Evolutionary conservation across 2,888 invertebrate species (phyloP).

Genomic region (Beris chalybata): DNA sequence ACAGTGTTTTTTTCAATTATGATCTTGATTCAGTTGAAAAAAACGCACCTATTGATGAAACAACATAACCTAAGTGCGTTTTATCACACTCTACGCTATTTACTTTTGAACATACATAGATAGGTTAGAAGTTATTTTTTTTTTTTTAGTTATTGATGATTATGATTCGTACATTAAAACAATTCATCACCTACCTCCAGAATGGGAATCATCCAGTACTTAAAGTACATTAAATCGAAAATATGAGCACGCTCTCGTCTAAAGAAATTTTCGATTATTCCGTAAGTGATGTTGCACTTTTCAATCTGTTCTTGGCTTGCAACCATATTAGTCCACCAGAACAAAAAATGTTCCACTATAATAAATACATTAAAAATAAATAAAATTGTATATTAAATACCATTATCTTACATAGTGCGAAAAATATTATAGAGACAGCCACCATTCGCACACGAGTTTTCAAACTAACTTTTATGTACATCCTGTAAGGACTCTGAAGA

Average conservation of each 20-base stretch:
- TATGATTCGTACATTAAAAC: no score
- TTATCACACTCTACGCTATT: no score
- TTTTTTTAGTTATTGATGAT: no score
- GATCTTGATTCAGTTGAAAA: no score
- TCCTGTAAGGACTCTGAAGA: slow-evolving; percentile 46
- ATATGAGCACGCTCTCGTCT: slow-evolving; percentile 48
- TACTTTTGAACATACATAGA: no score
- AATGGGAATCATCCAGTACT: slow-evolving; percentile 45
- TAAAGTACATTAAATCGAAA: slow-evolving; percentile 46
- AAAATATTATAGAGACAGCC: slow-evolving; percentile 45
- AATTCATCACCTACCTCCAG: slow-evolving; percentile 43
- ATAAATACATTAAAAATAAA: no score
- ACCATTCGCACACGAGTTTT: slow-evolving; percentile 45
- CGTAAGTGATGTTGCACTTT: slow-evolving; percentile 48
- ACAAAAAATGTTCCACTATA: slow-evolving; percentile 44
- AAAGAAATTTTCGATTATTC: slow-evolving; percentile 49
- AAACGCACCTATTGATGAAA: no score
- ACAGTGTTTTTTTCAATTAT: no score
- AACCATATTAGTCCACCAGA: slow-evolving; percentile 46
- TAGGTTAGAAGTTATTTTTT: no score
- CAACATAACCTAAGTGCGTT: no score
- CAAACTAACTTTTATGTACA: slow-evolving; percentile 42
- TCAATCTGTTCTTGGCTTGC: slow-evolving; percentile 48
- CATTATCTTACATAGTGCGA: slow-evolving; percentile 43
- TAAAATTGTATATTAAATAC: background rate